Conservation (phyloP, 2,113 vertebrate genomes). For the Nansenia antarctica region DNA sequence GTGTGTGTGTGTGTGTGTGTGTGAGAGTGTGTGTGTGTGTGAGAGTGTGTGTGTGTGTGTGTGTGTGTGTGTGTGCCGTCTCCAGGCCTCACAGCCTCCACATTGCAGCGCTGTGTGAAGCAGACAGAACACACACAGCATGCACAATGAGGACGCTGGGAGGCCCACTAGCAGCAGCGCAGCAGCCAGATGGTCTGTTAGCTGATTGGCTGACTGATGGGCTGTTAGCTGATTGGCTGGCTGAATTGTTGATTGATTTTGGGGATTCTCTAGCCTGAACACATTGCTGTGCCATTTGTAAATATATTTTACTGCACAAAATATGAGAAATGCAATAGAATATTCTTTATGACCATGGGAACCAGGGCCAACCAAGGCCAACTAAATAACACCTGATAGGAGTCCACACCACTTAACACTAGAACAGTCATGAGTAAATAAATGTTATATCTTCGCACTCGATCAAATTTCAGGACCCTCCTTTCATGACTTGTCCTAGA, state of each 20-base stretch:
- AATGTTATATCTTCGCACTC: too few species aligned
- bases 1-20: background rate
- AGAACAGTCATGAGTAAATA: too few species aligned
- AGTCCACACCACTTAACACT: too few species aligned
- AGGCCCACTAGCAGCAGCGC: constrained; percentile 23
- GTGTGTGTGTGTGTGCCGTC: background rate
- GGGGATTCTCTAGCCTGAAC: too few species aligned
- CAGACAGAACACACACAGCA: constrained; percentile 67
- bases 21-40: background rate
- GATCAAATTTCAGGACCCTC: too few species aligned
- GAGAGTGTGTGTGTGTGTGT: background rate
- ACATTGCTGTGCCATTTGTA: too few species aligned
- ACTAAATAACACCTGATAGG: too few species aligned
- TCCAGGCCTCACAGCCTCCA: constrained; percentile 54
- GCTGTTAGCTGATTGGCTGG: background rate
- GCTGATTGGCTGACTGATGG: background rate
- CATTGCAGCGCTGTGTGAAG: constrained; percentile 75
- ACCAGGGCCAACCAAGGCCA: too few species aligned
- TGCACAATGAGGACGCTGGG: constrained; percentile 72
- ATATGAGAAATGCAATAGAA: too few species aligned
- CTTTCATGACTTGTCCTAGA: too few species aligned
- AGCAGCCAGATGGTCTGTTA: background rate
- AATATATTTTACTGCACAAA: too few species aligned
- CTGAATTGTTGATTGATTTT: background rate
- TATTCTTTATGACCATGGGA: too few species aligned